A percentile compares a stretch with the other conserved stretches of the same genome.
phyloP scores from a whole-genome alignment of 2,888 invertebrate species.

The Prosapia bicincta region DNA sequence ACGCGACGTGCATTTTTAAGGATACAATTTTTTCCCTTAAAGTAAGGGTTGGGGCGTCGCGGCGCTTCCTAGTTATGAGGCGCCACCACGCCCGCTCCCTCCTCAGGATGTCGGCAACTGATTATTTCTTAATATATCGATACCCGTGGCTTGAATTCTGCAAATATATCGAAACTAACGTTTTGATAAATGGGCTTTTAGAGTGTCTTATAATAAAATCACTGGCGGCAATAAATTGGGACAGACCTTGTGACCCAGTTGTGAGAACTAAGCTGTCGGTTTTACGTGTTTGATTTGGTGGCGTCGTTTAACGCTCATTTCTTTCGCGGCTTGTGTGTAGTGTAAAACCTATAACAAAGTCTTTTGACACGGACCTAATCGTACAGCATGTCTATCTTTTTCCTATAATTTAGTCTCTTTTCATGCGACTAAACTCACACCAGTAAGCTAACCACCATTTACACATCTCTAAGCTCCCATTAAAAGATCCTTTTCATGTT shows the following conservation, averaged over 20 bases:
- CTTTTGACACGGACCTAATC: no score
- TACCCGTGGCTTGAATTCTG: constrained; percentile 5
- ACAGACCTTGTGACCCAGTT: neutral
- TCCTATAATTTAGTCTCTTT: no score
- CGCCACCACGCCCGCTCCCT: neutral
- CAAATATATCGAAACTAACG: constrained; percentile 14
- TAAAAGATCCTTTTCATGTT: no score
- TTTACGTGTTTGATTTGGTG: no score
- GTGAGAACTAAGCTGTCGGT: neutral
- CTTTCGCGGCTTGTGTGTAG: no score
- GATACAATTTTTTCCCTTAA: neutral
- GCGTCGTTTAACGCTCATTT: no score
- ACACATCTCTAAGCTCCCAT: no score
- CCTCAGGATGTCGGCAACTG: constrained; percentile 12
- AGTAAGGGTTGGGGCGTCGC: constrained; percentile 3
- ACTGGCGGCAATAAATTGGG: neutral
- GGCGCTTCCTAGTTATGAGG: constrained; percentile 15
- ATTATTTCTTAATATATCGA: constrained; percentile 25
- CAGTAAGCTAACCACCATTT: no score
- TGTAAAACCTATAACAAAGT: no score
- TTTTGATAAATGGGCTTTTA: constrained; percentile 23
- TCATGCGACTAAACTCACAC: no score
- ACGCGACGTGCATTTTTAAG: neutral
- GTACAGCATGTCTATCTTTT: no score
- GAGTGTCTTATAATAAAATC: constrained; percentile 3